Conservation (phyloP, 2,888 invertebrate species). For the Leptinotarsa haldemani region DNA sequence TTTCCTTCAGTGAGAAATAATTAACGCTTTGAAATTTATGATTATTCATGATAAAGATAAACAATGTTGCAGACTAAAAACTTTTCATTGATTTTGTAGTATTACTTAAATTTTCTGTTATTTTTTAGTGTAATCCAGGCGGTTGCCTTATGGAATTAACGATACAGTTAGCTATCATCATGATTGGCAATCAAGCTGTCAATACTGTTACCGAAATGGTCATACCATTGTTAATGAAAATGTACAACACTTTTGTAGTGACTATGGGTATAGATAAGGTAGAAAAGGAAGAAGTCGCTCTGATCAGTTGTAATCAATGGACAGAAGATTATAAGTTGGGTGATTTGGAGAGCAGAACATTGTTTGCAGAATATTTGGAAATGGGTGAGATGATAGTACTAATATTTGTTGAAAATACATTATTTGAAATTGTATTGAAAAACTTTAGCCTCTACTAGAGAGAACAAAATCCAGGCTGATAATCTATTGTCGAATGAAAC, state of each 20-base stretch:
- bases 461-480: no score
- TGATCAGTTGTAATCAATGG: conserved; percentile 74
- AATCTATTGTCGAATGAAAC: no score
- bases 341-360: conserved; percentile 73
- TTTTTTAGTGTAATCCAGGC: conserved; percentile 79
- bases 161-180: conserved; percentile 86
- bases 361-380: conserved; percentile 87
- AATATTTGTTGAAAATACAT: neutral
- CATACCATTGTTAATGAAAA: conserved; percentile 73
- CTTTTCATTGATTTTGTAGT: neutral
- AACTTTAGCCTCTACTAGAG: no score
- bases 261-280: conserved; percentile 67
- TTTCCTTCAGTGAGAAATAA: no score
- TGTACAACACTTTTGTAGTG: conserved; percentile 67
- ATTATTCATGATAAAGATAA: no score
- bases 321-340: conserved; percentile 79
- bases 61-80: no score
- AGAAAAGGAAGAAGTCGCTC: conserved; percentile 60
- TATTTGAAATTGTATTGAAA: neutral
- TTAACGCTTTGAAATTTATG: no score
- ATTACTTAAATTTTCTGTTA: conserved; percentile 7
- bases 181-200: conserved; percentile 87
- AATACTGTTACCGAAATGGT: conserved; percentile 82
- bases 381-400: conserved; percentile 73
- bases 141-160: conserved; percentile 89